Conservation (phyloP, 2,888 invertebrate genomes). For the Dexiosoma caninum region DNA sequence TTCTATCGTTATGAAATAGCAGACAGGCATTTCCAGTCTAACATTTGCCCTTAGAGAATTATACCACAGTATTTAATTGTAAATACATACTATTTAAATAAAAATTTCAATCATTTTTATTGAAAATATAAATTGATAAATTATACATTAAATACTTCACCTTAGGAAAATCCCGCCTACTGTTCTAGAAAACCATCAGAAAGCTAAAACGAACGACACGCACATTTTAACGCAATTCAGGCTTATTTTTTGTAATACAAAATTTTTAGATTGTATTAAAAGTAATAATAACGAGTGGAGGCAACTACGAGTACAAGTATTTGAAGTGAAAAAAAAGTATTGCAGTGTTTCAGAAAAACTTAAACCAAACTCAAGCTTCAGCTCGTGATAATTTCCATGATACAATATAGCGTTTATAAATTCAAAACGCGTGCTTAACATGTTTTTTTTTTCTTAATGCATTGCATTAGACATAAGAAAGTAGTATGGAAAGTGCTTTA, state of each 20-base stretch:
- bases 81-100: slow-evolving; percentile 44
- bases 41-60: slow-evolving; percentile 25
- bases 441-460: slow-evolving; percentile 34
- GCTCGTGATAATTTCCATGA: slow-evolving; percentile 61
- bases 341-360: slow-evolving; percentile 52
- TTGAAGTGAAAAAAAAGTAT: slow-evolving; percentile 41
- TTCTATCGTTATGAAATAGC: not conserved
- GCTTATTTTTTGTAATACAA: slow-evolving; percentile 43
- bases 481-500: not conserved
- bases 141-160: slow-evolving; percentile 63
- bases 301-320: slow-evolving; percentile 33
- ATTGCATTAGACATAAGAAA: not conserved
- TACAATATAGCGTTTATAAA: slow-evolving; percentile 56
- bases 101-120: slow-evolving; percentile 59
- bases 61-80: slow-evolving; percentile 3
- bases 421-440: slow-evolving; percentile 62
- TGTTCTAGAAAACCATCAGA: slow-evolving; percentile 40
- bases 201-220: slow-evolving; percentile 24
- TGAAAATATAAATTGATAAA: slow-evolving; percentile 60
- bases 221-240: slow-evolving; percentile 41
- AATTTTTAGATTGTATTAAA: slow-evolving; percentile 52
- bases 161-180: slow-evolving; percentile 64
- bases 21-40: slow-evolving; percentile 1
- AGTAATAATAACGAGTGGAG: slow-evolving; percentile 1
- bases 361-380: slow-evolving; percentile 62